Evolutionary conservation across 2,888 invertebrate genomes (phyloP), one percentile per base, ranked within the genome.

Genomic region (Drosophila koepferae): DNA sequence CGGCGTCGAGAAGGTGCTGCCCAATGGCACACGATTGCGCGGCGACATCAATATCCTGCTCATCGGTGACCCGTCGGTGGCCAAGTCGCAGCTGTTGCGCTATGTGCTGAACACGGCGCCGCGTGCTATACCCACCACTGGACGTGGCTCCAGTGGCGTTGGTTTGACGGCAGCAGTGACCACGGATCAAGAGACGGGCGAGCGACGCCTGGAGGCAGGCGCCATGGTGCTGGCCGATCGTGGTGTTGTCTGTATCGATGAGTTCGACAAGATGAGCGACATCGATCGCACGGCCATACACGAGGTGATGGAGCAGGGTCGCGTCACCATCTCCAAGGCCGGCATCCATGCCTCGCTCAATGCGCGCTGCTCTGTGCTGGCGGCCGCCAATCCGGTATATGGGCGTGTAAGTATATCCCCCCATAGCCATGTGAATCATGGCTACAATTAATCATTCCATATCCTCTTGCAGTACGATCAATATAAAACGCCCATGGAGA

Each of bases 211-310:
- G 68, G 99, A 99, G 93, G 99, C 99, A 0, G 99, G 99, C 76
- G 99, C 99, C 64, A 99, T 99, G 99, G 99, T 99, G n/a, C 93
- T 99, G 43, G 99, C 99, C 0, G 99, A 99, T 94, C 95, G 99
- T 69, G 99, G 99, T 34, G 97, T 99, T 55, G 99, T 99, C 54
- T 99, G 99, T 92, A 95, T 95, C 76, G 93, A 99, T 93, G 99
- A 99, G 94, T 99, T 99, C 93, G 99, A 99, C 94, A 98, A 99
- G 94, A 99, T 99, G 99, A 98, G 98, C 0, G 99, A 99, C 93
- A 97, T 99, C 74, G 99, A 99, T 94, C 95, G 99, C 89, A 99
- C 99, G 0, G 99, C 99, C 44, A 99, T 99, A 81, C 99, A 99
- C 93, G 99, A 99, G 94, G 99, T 99, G 7, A 98, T 99, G 99